Base-by-base conservation (phyloP, 2,888 invertebrate species). In the Unio delphinus region DNA sequence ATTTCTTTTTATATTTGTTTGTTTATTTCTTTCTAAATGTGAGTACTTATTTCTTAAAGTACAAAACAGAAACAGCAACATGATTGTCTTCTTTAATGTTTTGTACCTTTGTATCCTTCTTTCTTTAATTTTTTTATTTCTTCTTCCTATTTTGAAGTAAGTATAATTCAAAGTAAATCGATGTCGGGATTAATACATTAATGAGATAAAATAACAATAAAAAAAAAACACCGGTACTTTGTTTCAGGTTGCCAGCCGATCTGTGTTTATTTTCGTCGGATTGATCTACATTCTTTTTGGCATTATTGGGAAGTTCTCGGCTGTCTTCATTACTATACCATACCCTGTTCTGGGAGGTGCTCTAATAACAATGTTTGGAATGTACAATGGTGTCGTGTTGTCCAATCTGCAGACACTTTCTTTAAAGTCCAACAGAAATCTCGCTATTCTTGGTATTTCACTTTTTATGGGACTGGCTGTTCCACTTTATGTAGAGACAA, bases 391-490 rank as follows among this genome's bases (percentile, higher is more conserved):
- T 2, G 82, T 85, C 15, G 80, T 82, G n/a, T 55, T 85, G 4
- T 83, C 84, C 1, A 82, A 76, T 61, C 69, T 85, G 2, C 81
- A 84, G 74, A 67, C 67, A 61, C 15, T 67, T 26, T 61, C 61
- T 18, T 90, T 96, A 75, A 94, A 94, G 88, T 95, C 95, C 57
- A 92, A 95, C 0, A 91, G 96, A 65, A 96, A 96, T 91, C 92
- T 96, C 65, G 95, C 74, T 89, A 95, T 96, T 79, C 92, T 96
- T 55, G 96, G 96, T 26, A 93, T 96, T 84, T 95, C 96, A 5
- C 92, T 96, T 72, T 95, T 96, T 91, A 94, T 95, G 83, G 96
- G 96, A 3, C 89, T 96, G 91, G 92, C 87, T 61, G 73, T 90
- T 34, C 87, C 87, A 4, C 70, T 67, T 4, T 78, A 68, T 65